Evolutionary conservation across 1,140 invertebrate genomes (phyloP).

Genomic region (Philopotamus ludificatus): DNA sequence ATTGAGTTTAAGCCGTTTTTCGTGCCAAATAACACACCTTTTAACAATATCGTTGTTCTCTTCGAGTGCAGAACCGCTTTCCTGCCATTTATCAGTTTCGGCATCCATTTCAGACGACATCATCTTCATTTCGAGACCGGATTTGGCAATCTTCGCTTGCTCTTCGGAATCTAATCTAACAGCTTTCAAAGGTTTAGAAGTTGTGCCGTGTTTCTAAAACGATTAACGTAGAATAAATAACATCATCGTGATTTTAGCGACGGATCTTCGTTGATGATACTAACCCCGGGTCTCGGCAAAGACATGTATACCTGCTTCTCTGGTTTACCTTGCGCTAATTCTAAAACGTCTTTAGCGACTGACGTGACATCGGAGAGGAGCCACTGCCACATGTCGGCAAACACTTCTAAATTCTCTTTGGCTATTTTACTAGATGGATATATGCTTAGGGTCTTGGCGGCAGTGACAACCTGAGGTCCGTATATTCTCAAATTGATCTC

Average conservation of each 20-base stretch:
- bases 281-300: constrained; percentile 88
- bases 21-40: constrained; percentile 53
- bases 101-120: constrained; percentile 96
- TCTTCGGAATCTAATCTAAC: constrained; percentile 89
- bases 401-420: constrained; percentile 96
- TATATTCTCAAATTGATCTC: constrained; percentile 93
- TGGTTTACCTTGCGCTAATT: constrained; percentile 69
- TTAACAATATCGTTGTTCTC: constrained; percentile 98
- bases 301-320: constrained; percentile 94
- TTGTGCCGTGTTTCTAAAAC: constrained; percentile 91
- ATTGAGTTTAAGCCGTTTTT: too few species aligned
- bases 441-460: constrained; percentile 86
- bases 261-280: constrained; percentile 44
- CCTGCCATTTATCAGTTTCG: constrained; percentile 94
- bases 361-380: constrained; percentile 83
- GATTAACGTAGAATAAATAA: not conserved
- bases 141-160: constrained; percentile 96
- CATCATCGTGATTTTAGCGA: not conserved
- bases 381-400: constrained; percentile 96
- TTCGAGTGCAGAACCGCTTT: constrained; percentile 66
- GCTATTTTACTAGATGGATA: constrained; percentile 94
- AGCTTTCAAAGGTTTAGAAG: constrained; percentile 90
- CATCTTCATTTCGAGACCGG: constrained; percentile 95
- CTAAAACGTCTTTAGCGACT: constrained; percentile 86
- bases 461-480: constrained; percentile 90